phyloP scores from a whole-genome alignment of 2,888 invertebrate genomes.

The Chouioia cunea region DNA sequence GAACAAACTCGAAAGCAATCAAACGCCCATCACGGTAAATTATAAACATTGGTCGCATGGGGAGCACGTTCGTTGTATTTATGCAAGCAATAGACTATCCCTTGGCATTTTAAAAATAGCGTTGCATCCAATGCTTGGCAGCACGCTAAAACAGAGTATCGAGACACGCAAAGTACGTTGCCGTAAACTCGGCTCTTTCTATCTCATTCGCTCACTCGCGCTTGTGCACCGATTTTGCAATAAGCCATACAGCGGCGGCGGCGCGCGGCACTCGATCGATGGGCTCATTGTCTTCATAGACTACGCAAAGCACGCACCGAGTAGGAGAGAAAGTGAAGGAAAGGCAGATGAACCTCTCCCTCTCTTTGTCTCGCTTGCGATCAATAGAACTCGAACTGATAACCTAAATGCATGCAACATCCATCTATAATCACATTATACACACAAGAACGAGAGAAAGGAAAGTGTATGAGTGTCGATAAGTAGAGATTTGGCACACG shows the following conservation, averaged over 20 bases:
- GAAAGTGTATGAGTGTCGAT: slow-evolving; percentile 9
- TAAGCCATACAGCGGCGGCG: background rate
- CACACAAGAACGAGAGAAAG: background rate
- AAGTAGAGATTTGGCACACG: slow-evolving; percentile 28
- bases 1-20: too few species aligned
- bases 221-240: slow-evolving; percentile 25
- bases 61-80: slow-evolving; percentile 1
- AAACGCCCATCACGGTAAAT: too few species aligned
- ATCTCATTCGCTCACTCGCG: too few species aligned
- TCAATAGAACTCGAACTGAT: too few species aligned
- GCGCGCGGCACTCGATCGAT: slow-evolving; percentile 25
- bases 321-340: slow-evolving; percentile 26
- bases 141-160: slow-evolving; percentile 35
- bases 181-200: background rate
- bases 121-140: background rate
- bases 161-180: slow-evolving; percentile 30
- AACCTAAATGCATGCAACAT: too few species aligned
- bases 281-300: slow-evolving; percentile 29
- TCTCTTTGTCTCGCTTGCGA: background rate
- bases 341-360: slow-evolving; percentile 11
- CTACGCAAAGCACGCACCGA: slow-evolving; percentile 14
- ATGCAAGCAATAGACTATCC: background rate
- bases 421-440: background rate
- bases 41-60: background rate
- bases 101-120: background rate